These are phyloP conservation scores for Setipinna tenuifilis DNA, from an alignment of 2,797 vertebrate species.

Conservation along the genomic window DNA sequence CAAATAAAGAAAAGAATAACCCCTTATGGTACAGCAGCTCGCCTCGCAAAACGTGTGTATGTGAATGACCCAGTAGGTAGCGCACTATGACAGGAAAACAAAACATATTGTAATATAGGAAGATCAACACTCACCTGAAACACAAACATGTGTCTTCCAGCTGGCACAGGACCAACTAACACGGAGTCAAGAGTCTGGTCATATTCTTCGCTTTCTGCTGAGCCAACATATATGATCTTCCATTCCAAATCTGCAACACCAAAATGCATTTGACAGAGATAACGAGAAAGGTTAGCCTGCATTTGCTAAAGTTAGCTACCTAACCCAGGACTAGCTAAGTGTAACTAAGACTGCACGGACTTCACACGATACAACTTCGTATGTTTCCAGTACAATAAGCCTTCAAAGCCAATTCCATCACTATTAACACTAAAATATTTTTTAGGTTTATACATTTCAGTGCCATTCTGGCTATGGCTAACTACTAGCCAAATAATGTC, in stretches of 20 bases:
- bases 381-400: neutral
- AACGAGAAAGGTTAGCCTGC: neutral
- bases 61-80: neutral
- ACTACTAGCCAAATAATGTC: neutral
- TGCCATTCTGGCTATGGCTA: neutral
- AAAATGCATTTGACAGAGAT: neutral
- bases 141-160: constrained; percentile 89
- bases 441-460: neutral
- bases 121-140: constrained; percentile 80
- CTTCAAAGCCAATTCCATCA: neutral
- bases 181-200: constrained; percentile 89
- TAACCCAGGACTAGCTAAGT: neutral
- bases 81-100: neutral
- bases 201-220: constrained; percentile 88
- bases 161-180: constrained; percentile 88
- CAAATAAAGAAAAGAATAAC: constrained; percentile 26
- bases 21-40: neutral
- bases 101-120: neutral
- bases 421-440: neutral
- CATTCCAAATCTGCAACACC: constrained; percentile 82
- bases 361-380: neutral
- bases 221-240: constrained; percentile 94
- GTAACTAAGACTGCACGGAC: neutral
- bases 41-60: neutral
- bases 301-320: neutral